Conservation (phyloP, 2,797 vertebrate species). For the Buceros bicornis region DNA sequence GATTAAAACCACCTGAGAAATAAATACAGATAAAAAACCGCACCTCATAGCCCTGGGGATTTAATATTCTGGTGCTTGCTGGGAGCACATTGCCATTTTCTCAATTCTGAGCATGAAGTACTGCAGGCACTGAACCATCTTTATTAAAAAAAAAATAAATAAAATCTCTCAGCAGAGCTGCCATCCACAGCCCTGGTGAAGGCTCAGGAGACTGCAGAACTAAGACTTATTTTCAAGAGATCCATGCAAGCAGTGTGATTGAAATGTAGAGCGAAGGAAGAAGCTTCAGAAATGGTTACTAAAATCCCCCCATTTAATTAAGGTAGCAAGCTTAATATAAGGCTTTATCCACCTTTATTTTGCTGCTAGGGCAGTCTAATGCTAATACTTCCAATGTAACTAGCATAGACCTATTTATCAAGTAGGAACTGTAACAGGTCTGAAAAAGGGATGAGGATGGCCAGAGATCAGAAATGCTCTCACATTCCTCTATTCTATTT, state of each 20-base stretch:
- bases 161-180: not conserved
- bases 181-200: not conserved
- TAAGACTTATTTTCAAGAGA: not conserved
- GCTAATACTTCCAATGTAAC: not conserved
- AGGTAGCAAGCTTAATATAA: not conserved
- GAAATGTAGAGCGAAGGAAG: not conserved
- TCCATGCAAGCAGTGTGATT: not conserved
- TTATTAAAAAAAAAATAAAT: not conserved
- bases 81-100: not conserved
- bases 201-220: not conserved
- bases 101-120: conserved; percentile 42
- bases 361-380: not conserved
- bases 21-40: not conserved
- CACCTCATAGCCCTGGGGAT: not conserved
- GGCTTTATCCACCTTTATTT: not conserved
- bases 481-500: not conserved
- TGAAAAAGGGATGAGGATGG: not conserved
- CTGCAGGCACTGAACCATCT: conserved; percentile 19
- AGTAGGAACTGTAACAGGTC: not conserved
- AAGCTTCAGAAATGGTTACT: not conserved
- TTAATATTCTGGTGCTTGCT: conserved; percentile 15
- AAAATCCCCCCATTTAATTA: rapidly evolving
- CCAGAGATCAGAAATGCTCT: not conserved
- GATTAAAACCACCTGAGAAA: not conserved
- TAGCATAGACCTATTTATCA: not conserved